Conservation (phyloP, 2,113 vertebrate genomes). For the Leucoraja erinaceus region DNA sequence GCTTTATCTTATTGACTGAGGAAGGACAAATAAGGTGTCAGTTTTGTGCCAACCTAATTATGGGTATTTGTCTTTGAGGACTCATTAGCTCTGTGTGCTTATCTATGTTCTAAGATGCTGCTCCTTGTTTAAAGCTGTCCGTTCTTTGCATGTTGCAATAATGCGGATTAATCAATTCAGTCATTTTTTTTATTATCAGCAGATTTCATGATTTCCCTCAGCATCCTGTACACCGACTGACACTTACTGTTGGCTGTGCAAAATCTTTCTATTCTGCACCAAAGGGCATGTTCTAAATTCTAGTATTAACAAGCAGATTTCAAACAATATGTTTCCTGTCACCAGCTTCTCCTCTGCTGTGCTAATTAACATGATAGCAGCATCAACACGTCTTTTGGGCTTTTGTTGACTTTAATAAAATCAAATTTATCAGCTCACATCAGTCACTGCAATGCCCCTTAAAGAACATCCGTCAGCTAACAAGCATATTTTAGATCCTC, state of each 20-base stretch:
- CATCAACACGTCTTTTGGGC: not conserved
- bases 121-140: not conserved
- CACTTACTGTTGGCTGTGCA: not conserved
- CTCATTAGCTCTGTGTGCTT: not conserved
- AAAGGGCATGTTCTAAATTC: not conserved
- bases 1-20: not conserved
- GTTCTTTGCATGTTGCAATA: not conserved
- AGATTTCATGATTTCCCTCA: not conserved
- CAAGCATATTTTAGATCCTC: not conserved
- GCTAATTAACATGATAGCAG: not conserved
- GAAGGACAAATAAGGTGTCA: not conserved
- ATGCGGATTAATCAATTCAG: not conserved
- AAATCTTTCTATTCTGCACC: not conserved
- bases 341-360: not conserved
- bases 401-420: not conserved
- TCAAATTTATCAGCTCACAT: not conserved
- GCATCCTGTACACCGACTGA: no score
- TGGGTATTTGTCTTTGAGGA: conserved; percentile 7
- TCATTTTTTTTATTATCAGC: not conserved
- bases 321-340: not conserved
- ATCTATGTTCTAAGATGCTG: not conserved
- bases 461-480: not conserved
- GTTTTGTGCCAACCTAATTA: not conserved
- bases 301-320: not conserved
- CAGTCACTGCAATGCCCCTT: not conserved